These are phyloP conservation scores for Lacanobia oleracea DNA, from an alignment of 2,888 invertebrate species.

Conservation along the genomic window DNA sequence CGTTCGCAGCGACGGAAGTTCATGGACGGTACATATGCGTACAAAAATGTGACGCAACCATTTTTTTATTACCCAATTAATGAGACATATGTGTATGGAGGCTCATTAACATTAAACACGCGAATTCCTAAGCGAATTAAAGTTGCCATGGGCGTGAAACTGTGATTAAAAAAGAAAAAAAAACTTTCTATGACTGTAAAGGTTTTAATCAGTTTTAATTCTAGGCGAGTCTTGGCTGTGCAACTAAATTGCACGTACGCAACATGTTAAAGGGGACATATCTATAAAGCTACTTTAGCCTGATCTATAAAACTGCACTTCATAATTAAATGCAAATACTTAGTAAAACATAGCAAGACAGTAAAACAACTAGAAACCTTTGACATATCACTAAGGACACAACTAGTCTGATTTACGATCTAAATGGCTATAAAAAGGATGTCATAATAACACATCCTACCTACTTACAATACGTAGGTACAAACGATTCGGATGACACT, in stretches of 20 bases:
- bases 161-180: constrained; percentile 14
- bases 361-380: constrained; percentile 24
- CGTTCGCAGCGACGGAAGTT: constrained; percentile 86
- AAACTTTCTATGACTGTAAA: constrained; percentile 9
- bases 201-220: not conserved
- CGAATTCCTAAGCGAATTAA: constrained; percentile 55
- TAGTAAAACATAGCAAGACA: not conserved
- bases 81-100: constrained; percentile 57
- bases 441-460: constrained; percentile 36
- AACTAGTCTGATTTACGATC: constrained; percentile 21
- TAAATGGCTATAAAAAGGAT: constrained; percentile 27
- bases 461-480: constrained; percentile 26
- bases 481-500: constrained; percentile 57
- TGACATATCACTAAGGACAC: constrained; percentile 23
- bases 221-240: not conserved
- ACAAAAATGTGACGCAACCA: constrained; percentile 68
- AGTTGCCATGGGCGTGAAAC: constrained; percentile 22
- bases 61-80: constrained; percentile 71
- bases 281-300: not conserved
- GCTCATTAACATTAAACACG: constrained; percentile 56
- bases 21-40: constrained; percentile 79
- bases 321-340: constrained; percentile 33
- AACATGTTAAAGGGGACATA: not conserved
- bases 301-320: not conserved
- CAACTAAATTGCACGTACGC: constrained; percentile 25